These are phyloP conservation scores for Callitettix versicolor DNA, from an alignment of 1,140 invertebrate genomes.

Conservation along the genomic window DNA sequence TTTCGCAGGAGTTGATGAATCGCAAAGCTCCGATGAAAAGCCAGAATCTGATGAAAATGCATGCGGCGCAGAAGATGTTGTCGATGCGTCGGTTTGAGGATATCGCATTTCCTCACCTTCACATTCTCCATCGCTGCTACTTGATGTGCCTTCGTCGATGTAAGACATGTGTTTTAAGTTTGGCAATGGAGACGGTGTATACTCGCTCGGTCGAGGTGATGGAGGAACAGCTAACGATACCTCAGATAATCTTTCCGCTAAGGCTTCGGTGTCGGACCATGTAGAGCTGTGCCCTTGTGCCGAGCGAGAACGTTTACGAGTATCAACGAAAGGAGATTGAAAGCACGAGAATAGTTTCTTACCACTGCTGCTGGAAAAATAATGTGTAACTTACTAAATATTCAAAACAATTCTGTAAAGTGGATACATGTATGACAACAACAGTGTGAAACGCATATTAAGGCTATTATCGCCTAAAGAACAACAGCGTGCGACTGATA, in stretches of 20 bases:
- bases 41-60: conserved; percentile 43
- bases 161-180: conserved; percentile 23
- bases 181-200: conserved; percentile 16
- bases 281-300: background rate
- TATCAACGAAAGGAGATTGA: conserved; percentile 37
- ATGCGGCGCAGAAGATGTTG: conserved; percentile 28
- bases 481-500: too few species aligned
- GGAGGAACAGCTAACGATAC: conserved; percentile 12
- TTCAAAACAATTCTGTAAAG: too few species aligned
- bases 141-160: conserved; percentile 24
- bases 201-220: conserved; percentile 16
- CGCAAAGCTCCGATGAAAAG: conserved; percentile 31
- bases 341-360: conserved; percentile 47
- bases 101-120: conserved; percentile 6
- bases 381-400: too few species aligned
- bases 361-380: conserved; percentile 28
- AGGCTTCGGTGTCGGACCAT: conserved; percentile 13
- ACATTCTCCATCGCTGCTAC: conserved; percentile 4
- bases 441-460: too few species aligned
- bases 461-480: too few species aligned
- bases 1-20: conserved; percentile 27
- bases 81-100: conserved; percentile 22
- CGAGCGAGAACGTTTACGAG: background rate
- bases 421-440: too few species aligned
- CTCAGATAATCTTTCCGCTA: conserved; percentile 11